These are phyloP conservation scores for Sebastes umbrosus DNA, from an alignment of 2,797 vertebrate genomes.

Conservation along the genomic window DNA sequence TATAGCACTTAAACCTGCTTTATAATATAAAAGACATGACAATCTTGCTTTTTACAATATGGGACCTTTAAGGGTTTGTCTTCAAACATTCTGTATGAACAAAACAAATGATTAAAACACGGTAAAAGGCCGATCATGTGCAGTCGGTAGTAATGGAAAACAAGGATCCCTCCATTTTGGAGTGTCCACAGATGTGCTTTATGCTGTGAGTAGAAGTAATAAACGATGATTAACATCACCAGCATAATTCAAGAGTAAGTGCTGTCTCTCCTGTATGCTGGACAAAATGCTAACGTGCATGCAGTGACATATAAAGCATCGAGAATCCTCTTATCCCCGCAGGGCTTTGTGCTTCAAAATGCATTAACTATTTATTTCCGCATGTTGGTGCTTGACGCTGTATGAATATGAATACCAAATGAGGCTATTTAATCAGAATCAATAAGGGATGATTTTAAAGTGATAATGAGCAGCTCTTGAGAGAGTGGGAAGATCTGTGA, in stretches of 20 bases:
- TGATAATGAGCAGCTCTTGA: conserved; percentile 24
- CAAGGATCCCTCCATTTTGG: not conserved
- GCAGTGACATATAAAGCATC: not conserved
- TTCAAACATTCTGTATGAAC: not conserved
- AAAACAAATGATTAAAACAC: not conserved
- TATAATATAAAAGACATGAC: too few relatives aligned
- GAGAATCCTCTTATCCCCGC: not conserved
- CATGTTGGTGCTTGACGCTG: conserved; percentile 14
- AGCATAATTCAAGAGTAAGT: not conserved
- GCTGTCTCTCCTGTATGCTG: not conserved
- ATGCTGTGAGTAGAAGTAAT: not conserved
- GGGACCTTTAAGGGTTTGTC: not conserved
- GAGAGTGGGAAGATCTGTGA: conserved; percentile 19
- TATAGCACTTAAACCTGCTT: too few relatives aligned
- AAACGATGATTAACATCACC: not conserved
- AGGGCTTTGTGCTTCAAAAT: conserved; percentile 17
- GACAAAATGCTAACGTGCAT: conserved; percentile 20
- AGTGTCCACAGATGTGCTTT: not conserved
- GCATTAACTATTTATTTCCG: conserved; percentile 53
- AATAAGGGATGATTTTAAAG: conserved; percentile 52
- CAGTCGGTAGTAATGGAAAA: not conserved
- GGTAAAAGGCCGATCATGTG: not conserved
- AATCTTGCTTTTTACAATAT: too few relatives aligned
- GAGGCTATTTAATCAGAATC: conserved; percentile 55
- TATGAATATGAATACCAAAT: conserved; percentile 38